phyloP scores from a whole-genome alignment of 2,888 invertebrate genomes.

The Zeuzera pyrina region DNA sequence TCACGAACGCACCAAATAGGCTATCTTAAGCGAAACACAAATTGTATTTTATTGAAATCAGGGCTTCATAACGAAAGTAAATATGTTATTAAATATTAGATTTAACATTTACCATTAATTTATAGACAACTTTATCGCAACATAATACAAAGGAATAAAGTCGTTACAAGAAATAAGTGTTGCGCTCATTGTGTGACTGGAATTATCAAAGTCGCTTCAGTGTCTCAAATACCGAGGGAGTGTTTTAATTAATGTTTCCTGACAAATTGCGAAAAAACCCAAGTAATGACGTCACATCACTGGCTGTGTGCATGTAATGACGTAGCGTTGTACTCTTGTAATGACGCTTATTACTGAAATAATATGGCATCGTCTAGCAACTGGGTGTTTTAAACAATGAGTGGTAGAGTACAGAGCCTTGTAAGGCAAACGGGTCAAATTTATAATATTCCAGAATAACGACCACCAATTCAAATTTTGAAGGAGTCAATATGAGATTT shows the following conservation, averaged over 20 bases:
- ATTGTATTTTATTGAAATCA: too few relatives aligned
- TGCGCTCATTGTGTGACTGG: neutral
- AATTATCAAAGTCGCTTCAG: constrained; percentile 17
- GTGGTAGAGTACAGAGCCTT: constrained; percentile 50
- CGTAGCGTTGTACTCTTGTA: constrained; percentile 24
- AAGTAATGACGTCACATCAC: constrained; percentile 35
- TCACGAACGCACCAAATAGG: constrained; percentile 17
- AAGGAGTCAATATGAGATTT: too few relatives aligned
- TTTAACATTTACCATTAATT: too few relatives aligned
- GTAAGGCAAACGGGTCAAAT: constrained; percentile 34
- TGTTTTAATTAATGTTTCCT: constrained; percentile 57
- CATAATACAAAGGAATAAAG: too few relatives aligned
- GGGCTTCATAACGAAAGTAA: too few relatives aligned
- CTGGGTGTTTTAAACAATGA: constrained; percentile 43
- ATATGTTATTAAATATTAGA: too few relatives aligned
- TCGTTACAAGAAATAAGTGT: too few relatives aligned
- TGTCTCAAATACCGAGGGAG: constrained; percentile 48
- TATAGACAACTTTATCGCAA: too few relatives aligned
- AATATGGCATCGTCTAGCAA: constrained; percentile 34
- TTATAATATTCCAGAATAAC: too few relatives aligned
- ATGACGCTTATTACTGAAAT: constrained; percentile 51
- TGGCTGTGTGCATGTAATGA: constrained; percentile 21
- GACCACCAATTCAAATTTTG: too few relatives aligned
- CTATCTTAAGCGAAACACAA: too few relatives aligned
- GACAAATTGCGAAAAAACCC: constrained; percentile 55